phyloP scores from a whole-genome alignment of 1,140 invertebrate species.

The Brachionus angularis region DNA sequence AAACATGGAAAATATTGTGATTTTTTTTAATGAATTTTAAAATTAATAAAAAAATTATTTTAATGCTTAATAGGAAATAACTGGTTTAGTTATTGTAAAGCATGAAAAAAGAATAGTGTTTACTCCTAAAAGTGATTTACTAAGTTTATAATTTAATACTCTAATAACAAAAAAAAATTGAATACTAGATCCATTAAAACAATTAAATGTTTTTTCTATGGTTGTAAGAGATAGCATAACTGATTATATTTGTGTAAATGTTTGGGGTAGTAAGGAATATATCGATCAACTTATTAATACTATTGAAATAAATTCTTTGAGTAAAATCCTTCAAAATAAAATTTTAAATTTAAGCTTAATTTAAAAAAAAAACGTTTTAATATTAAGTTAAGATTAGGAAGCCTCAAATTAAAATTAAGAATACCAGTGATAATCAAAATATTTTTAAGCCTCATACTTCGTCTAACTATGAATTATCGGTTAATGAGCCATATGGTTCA shows the following conservation, averaged over 20 bases:
- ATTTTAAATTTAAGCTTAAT: neutral
- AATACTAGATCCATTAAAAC: conserved; percentile 6
- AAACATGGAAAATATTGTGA: too few species aligned
- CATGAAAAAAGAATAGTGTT: conserved; percentile 15
- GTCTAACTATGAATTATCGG: neutral
- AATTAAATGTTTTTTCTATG: conserved; percentile 4
- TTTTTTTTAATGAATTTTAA: too few species aligned
- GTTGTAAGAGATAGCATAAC: conserved; percentile 11
- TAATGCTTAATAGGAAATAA: neutral
- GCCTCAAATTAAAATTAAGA: conserved; percentile 17
- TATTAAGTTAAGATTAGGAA: conserved; percentile 22
- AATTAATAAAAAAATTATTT: neutral
- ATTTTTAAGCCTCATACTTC: conserved; percentile 2
- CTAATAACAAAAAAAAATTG: neutral
- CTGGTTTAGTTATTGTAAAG: neutral
- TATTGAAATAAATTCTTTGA: neutral
- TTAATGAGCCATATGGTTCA: neutral
- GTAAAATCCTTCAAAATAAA: too few species aligned
- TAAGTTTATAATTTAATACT: neutral
- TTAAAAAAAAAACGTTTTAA: neutral
- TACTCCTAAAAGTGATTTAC: conserved; percentile 21
- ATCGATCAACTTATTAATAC: neutral
- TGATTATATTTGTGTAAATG: conserved; percentile 21
- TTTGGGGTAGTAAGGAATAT: conserved; percentile 23
- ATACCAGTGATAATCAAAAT: neutral